These are phyloP conservation scores for Pristionchus mayeri DNA, from an alignment of 2,888 invertebrate species.

Conservation along the genomic window DNA sequence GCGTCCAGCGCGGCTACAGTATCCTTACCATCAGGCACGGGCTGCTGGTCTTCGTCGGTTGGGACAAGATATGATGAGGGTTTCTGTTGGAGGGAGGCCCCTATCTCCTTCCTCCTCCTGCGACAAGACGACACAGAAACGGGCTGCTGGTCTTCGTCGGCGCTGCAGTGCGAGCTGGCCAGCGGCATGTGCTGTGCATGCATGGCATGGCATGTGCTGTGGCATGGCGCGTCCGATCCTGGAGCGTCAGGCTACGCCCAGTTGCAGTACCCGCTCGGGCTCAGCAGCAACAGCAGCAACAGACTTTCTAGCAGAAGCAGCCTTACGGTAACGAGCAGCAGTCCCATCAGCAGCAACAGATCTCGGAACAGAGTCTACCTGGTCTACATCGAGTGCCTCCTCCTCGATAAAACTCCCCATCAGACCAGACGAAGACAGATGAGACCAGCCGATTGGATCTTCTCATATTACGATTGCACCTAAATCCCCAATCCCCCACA, in stretches of 20 bases:
- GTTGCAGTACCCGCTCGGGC: not conserved
- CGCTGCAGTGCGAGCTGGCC: not conserved
- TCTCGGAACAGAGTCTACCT: too few relatives aligned
- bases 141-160: not conserved
- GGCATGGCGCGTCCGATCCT: not conserved
- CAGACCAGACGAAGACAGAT: too few relatives aligned
- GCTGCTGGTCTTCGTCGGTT: not conserved
- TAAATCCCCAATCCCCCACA: too few relatives aligned
- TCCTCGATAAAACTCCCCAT: too few relatives aligned
- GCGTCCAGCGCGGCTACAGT: not conserved
- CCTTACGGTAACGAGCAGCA: not conserved
- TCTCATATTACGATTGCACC: too few relatives aligned
- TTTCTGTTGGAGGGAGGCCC: too few relatives aligned
- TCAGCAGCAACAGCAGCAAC: constrained; percentile 17
- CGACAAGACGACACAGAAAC: too few relatives aligned
- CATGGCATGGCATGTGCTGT: not conserved
- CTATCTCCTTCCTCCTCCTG: too few relatives aligned
- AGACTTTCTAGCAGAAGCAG: not conserved
- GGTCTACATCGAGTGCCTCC: too few relatives aligned
- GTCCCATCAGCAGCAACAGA: not conserved
- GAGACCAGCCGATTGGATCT: too few relatives aligned
- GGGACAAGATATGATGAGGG: too few relatives aligned
- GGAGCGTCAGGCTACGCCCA: not conserved
- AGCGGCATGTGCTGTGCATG: constrained; percentile 38
- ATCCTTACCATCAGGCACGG: not conserved